A percentile compares a stretch with the other conserved stretches of the same genome.
These are phyloP conservation scores for Lochmaea capreae DNA, from an alignment of 2,888 invertebrate genomes.

Conservation along the genomic window DNA sequence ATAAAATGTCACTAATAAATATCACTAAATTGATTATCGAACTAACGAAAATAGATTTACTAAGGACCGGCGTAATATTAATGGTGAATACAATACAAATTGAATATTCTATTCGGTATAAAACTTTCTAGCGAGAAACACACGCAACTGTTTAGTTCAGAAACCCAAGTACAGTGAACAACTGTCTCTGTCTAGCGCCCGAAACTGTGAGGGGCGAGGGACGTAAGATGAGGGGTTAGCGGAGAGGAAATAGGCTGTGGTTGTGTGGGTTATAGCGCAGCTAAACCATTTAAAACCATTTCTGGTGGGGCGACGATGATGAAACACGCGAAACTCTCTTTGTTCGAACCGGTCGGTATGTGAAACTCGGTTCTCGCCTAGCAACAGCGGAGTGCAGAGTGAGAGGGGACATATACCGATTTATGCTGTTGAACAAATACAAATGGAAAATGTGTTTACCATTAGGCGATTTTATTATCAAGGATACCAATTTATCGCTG, in stretches of 20 bases:
- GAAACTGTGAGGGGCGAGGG: slow-evolving; percentile 35
- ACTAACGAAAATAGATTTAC: slow-evolving; percentile 15
- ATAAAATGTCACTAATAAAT: slow-evolving; percentile 24
- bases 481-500: slow-evolving; percentile 42
- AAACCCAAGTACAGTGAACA: slow-evolving; percentile 43
- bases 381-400: slow-evolving; percentile 52
- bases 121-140: slow-evolving; percentile 36
- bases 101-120: slow-evolving; percentile 19
- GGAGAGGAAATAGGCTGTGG: slow-evolving; percentile 44
- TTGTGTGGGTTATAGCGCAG: slow-evolving; percentile 53
- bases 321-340: slow-evolving; percentile 52
- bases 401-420: slow-evolving; percentile 51
- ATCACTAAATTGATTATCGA: slow-evolving; percentile 38
- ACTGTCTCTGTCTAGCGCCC: slow-evolving; percentile 41
- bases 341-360: slow-evolving; percentile 44
- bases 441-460: slow-evolving; percentile 49
- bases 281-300: slow-evolving; percentile 53
- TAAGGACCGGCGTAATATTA: slow-evolving; percentile 34
- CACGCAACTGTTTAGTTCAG: slow-evolving; percentile 41
- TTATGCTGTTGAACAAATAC: slow-evolving; percentile 48
- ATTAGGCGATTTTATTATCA: slow-evolving; percentile 29
- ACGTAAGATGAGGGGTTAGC: slow-evolving; percentile 30
- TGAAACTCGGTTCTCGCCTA: slow-evolving; percentile 48
- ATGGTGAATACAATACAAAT: slow-evolving; percentile 28
- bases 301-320: slow-evolving; percentile 48